phyloP scores from a whole-genome alignment of 2,888 invertebrate species.

The Orthosia cruda region DNA sequence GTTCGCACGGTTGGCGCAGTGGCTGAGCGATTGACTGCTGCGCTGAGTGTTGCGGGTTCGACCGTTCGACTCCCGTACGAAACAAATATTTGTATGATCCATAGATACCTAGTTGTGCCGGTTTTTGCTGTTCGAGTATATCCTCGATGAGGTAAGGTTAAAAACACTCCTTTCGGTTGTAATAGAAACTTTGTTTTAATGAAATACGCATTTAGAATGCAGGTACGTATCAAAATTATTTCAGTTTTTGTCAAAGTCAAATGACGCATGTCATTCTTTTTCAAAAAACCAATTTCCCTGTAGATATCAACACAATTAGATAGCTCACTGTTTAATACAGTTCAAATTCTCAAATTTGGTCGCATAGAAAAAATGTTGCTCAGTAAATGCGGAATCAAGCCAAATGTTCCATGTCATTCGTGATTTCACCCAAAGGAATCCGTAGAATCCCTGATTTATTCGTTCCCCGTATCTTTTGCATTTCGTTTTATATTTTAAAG shows the following conservation, averaged over 20 bases:
- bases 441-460: conserved; percentile 52
- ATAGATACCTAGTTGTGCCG: no score
- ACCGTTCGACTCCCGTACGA: no score
- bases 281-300: background rate
- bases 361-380: conserved; percentile 34
- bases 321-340: conserved; percentile 28
- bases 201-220: no score
- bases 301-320: background rate
- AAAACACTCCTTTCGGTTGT: no score
- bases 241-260: background rate
- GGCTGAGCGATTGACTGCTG: no score
- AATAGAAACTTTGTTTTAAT: no score
- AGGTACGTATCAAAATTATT: background rate
- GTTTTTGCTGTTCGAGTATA: no score
- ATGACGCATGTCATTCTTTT: background rate
- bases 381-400: conserved; percentile 47
- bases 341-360: conserved; percentile 25
- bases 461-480: conserved; percentile 35
- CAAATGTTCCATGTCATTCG: conserved; percentile 54
- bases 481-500: conserved; percentile 26
- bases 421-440: conserved; percentile 46
- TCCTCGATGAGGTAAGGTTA: no score
- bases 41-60: no score
- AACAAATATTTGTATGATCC: no score
- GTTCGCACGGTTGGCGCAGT: no score